Conservation (phyloP, 2,797 vertebrate species). For the Xyrichtys novacula region DNA sequence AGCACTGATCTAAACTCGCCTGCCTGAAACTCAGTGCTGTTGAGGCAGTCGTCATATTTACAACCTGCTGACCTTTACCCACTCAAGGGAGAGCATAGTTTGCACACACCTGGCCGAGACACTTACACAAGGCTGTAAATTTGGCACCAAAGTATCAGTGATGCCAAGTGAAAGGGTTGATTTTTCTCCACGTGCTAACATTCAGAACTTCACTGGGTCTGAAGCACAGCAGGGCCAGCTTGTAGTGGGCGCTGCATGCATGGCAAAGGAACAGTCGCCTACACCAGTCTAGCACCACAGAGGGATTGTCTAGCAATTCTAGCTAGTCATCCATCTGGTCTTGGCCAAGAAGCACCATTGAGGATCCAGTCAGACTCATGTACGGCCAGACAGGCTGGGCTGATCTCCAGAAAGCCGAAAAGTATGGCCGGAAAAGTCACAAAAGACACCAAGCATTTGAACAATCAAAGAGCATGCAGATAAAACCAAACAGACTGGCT, state of each 20-base stretch:
- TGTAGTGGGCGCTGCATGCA: conserved; percentile 66
- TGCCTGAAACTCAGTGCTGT: conserved; percentile 49
- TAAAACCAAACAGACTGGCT: conserved; percentile 37
- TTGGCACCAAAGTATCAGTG: conserved; percentile 56
- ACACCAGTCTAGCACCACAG: conserved; percentile 82
- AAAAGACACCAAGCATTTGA: conserved; percentile 52
- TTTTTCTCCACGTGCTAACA: conserved; percentile 29
- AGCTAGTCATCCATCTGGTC: conserved; percentile 78
- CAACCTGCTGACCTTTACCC: conserved; percentile 63
- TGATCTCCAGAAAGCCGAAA: conserved; percentile 67
- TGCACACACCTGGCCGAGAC: conserved; percentile 33
- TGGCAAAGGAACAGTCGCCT: conserved; percentile 75
- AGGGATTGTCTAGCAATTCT: conserved; percentile 70
- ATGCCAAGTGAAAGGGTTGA: conserved; percentile 28
- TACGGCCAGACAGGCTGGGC: conserved; percentile 64
- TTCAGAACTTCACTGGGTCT: conserved; percentile 42
- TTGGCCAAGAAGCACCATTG: conserved; percentile 77
- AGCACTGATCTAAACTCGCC: conserved; percentile 38
- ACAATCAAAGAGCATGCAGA: conserved; percentile 52
- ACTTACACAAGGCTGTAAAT: conserved; percentile 33
- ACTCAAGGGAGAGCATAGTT: conserved; percentile 24
- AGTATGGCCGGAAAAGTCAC: conserved; percentile 69
- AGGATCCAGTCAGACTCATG: conserved; percentile 65
- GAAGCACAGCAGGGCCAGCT: conserved; percentile 56
- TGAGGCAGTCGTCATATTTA: conserved; percentile 64